Conservation (phyloP, 2,113 vertebrate species). For the Indri indri region DNA sequence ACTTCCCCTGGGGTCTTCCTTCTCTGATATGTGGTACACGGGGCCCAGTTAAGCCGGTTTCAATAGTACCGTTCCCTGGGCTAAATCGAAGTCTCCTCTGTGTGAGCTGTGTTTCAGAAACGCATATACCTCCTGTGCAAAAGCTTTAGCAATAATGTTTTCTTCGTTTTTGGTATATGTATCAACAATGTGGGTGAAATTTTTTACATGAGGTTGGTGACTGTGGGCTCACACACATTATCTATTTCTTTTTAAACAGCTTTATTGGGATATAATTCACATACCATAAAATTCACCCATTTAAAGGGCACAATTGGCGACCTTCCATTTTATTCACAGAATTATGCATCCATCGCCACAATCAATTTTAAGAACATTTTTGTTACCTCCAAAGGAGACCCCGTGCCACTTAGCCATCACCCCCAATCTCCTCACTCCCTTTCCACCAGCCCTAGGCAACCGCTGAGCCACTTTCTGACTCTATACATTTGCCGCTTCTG, state of each 20-base stretch:
- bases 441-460: neutral
- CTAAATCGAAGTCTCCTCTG: constrained; percentile 48
- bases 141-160: constrained; percentile 71
- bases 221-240: neutral
- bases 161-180: constrained; percentile 75
- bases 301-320: neutral
- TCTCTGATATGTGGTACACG: neutral
- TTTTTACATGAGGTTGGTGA: constrained; percentile 73
- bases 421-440: neutral
- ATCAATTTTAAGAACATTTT: neutral
- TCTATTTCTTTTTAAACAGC: neutral
- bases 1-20: neutral
- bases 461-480: neutral
- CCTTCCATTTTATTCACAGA: neutral
- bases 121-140: constrained; percentile 69
- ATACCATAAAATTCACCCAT: neutral
- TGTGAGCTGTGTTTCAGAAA: constrained; percentile 54
- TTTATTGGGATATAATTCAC: neutral
- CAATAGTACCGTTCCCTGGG: neutral
- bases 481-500: neutral
- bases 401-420: neutral
- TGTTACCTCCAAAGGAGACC: neutral
- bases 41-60: neutral
- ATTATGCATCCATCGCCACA: neutral
- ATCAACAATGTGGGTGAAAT: constrained; percentile 54